Evolutionary conservation across 2,113 vertebrate species (phyloP), one percentile per base, ranked within the genome.

Genomic region (Pao palembangensis): DNA sequence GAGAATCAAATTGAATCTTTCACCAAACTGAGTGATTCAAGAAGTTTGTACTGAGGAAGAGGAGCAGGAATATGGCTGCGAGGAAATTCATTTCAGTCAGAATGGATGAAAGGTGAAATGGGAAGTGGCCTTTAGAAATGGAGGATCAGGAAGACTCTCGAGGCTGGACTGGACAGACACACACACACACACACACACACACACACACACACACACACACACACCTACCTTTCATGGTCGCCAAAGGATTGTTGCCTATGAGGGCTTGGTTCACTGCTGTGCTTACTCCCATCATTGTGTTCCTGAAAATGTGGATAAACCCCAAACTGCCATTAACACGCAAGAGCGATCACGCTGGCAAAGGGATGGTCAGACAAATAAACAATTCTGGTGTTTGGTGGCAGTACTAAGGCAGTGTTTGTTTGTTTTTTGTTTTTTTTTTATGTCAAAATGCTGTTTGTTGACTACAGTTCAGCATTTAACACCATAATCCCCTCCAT

Each of bases 161-260:
- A 58, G 61, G 55, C 64, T 50, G 17, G 20, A 63, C 56, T 49
- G 53, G 47, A 16, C 28, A 16, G 67, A 64, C 50, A 4, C 0
- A 55, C 43, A 47, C 70, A 60, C 53, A 53, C 59, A 58, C 61
- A 15, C 47, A 69, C 19, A 21, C 64, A 59, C 67, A 20, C 55
- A 61, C 46, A 48, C 53, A 58, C 21, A 50, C 57, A 25, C 63
- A 67, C 41, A 17, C 50, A 47, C 28, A 5, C n/a, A 66, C 38
- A 16, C 58, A 93, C 93, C 88, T 86, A 96, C 94, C 94, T 94
- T 96, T 93, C 87, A 96, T 95, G 82, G 94, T 94, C 83, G 93
- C 94, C 92, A 96, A 87, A 71, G 93, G 91, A 87, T 92, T 94
- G 89, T 86, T 92, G 81, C 93, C 88, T 83, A 94, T 91, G 73